Base-by-base conservation (phyloP, 1,140 invertebrate genomes). In the Bombus cullumanus region DNA sequence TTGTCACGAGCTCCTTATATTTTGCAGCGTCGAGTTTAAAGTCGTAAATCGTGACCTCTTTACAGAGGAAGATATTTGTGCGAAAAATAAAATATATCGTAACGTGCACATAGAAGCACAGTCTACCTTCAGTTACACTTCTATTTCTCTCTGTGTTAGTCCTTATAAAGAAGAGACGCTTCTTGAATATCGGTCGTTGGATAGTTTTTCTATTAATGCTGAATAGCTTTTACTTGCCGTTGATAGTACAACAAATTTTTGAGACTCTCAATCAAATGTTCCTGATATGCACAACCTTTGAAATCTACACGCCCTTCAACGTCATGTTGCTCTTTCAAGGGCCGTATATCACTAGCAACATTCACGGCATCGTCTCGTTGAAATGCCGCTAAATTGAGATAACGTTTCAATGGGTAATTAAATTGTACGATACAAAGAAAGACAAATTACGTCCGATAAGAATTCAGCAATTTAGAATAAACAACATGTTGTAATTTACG, bases 181-280 rank as follows among this genome's bases (percentile, higher is more conserved):
- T 66, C 18, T 68, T n/a, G 25, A 28, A 83, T 80, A 80, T 72
- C 83, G 39, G 68, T 31, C n/a, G 53, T 59, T 72, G 75, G 75
- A 84, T 34, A 62, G 4, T 22, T 34, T 53, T 64, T 80, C 80
- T n/a, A 64, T 37, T 31, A 59, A 28, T 25, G 3, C n/a, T 15
- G 1, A 10, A 66, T 18, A 25, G 53, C n/a, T 62, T 80, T 73
- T 85, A 53, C 68, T 41, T 73, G 28, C 53, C 31, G 57, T 73
- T 25, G 83, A 77, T 85, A 80, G 12, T 39, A 31, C 1, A 73
- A 53, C 22, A 41, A 85, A 85, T 64, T 79, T 79, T 22, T 53
- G 25, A 69, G 25, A 43, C 41, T 31, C 28, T 72, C 18, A 6
- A 76, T 28, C 31, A 10, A 12, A 12, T 15, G 25, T 12, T 74